These are phyloP conservation scores for Brachionus rotundiformis DNA, from an alignment of 1,140 invertebrate species.

Conservation along the genomic window DNA sequence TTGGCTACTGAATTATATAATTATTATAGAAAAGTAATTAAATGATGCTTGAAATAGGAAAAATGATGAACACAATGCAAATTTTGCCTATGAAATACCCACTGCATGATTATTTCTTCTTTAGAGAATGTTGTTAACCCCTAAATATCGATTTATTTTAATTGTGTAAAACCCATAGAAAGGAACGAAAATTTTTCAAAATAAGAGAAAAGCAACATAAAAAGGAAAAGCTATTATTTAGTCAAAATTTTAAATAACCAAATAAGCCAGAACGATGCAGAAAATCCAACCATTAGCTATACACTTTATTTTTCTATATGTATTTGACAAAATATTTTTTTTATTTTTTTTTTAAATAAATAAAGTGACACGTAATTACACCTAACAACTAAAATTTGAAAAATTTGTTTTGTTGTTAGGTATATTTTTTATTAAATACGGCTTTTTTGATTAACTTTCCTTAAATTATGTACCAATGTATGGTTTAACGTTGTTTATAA, in stretches of 20 bases:
- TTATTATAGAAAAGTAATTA: conserved; percentile 28
- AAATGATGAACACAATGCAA: conserved; percentile 3
- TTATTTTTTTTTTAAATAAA: too few species aligned
- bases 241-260: conserved; percentile 29
- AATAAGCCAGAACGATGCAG: conserved; percentile 26
- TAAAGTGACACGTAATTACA: conserved; percentile 50
- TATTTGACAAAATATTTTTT: conserved; percentile 50
- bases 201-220: conserved; percentile 10
- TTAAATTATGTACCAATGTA: conserved; percentile 34
- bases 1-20: conserved; percentile 46
- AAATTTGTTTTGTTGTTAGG: conserved; percentile 33
- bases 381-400: conserved; percentile 45
- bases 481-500: not conserved
- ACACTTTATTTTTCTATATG: conserved; percentile 42
- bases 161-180: conserved; percentile 31
- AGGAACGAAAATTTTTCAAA: not conserved
- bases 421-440: conserved; percentile 37
- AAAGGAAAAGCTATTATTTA: conserved; percentile 46
- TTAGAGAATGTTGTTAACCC: conserved; percentile 30
- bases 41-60: conserved; percentile 41
- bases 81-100: conserved; percentile 33
- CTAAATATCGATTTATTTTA: conserved; percentile 46
- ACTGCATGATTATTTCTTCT: conserved; percentile 37
- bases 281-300: conserved; percentile 37
- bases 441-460: conserved; percentile 5